Evolutionary conservation across 2,113 vertebrate species (phyloP), one percentile per base, ranked within the genome.

Genomic region (Verasper variegatus): DNA sequence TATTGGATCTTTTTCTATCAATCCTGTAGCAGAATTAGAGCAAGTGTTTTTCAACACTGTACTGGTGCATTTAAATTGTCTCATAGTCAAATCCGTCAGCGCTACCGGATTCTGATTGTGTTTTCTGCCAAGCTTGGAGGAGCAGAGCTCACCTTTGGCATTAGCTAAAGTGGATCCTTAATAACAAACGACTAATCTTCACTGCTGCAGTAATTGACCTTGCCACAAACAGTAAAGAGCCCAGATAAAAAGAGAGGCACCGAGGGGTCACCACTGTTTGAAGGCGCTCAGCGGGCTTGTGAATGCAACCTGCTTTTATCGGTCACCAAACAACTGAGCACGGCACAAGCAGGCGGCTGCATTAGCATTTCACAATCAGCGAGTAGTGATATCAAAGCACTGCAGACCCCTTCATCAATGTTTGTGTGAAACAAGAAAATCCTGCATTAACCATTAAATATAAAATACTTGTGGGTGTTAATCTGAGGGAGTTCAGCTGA

Each of bases 301-400:
- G 82, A 87, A 88, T 70, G 64, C 76, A 83, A 51, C 75, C 68
- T 27, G 82, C 87, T 90, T 91, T 88, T 88, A 81, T 92, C 70
- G 5, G 73, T 79, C 76, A 79, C 62, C 73, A 71, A 80, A 84
- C 74, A 74, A 79, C 67, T 57, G 73, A 61, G 76, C 21, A 47
- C 49, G 66, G 67, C 71, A 74, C 57, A 69, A 73, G 70, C 73
- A 61, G 72, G 69, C 86, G 61, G 81, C 77, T 68, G 70, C 35
- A 89, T 91, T 92, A 89, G 86, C 90, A 92, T 91, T 84, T 13
- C 83, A 83, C 77, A 89, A 90, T 92, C 81, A 89, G 74, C 7
- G 31, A 40, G 64, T 72, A 35, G 73, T 57, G 24, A 71, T 85
- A 91, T 92, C 87, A 92, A 92, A 91, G 89, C 57, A 21, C 35